A percentile compares a stretch with the other conserved stretches of the same genome.
Evolutionary conservation across 2,797 vertebrate species (phyloP).

Genomic region (Thaleichthys pacificus): DNA sequence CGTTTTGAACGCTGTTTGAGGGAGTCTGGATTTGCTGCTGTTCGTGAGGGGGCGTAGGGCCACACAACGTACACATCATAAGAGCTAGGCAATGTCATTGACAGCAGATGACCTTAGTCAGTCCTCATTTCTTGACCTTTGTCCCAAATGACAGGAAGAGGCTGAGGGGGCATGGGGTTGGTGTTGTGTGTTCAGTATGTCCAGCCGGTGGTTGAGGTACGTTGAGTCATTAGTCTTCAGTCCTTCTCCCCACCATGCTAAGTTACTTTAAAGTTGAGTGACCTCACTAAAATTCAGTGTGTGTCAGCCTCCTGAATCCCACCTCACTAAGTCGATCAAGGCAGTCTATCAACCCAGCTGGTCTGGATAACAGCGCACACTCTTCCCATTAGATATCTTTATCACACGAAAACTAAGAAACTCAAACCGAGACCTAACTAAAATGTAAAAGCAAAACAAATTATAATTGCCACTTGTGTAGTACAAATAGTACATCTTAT

Average conservation of each 20-base stretch:
- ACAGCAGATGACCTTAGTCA: conserved; percentile 54
- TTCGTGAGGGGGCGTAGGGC: conserved; percentile 21
- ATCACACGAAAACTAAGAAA: conserved; percentile 52
- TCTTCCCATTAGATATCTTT: conserved; percentile 48
- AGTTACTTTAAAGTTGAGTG: background rate
- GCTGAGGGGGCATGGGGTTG: background rate
- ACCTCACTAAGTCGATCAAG: background rate
- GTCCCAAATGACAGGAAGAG: conserved; percentile 40
- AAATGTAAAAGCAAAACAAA: conserved; percentile 37
- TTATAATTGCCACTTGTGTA: conserved; percentile 63
- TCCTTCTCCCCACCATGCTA: background rate
- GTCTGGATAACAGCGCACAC: conserved; percentile 25
- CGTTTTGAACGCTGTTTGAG: conserved; percentile 61
- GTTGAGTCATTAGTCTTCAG: conserved; percentile 1
- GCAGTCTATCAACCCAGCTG: conserved; percentile 16
- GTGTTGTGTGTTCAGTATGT: background rate
- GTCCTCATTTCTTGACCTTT: conserved; percentile 52
- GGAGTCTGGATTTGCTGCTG: conserved; percentile 36
- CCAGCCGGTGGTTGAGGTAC: conserved; percentile 3
- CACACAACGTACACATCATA: conserved; percentile 18
- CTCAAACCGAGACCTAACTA: conserved; percentile 60
- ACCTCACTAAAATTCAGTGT: background rate
- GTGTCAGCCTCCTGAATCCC: background rate
- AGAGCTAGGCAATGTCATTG: conserved; percentile 38
- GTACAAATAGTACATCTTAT: conserved; percentile 65